Percentiles rank a stretch among this genome's conserved stretches.
Evolutionary conservation across 2,113 vertebrate genomes (phyloP).

Genomic region (Brachionichthys hirsutus): DNA sequence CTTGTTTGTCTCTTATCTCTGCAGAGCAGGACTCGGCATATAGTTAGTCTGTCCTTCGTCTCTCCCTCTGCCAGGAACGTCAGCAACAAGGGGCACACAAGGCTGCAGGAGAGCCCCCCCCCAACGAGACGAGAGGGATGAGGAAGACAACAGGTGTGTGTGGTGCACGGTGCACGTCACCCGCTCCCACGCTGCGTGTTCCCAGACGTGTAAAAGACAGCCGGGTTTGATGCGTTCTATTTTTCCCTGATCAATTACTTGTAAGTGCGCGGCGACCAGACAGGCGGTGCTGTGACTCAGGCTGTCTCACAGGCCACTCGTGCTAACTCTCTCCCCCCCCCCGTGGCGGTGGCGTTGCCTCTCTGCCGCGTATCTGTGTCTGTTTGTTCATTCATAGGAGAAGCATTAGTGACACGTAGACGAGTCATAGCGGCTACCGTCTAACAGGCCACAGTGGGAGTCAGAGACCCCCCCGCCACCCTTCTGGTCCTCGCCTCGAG

Average conservation of each 20-base stretch:
- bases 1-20: constrained; percentile 18
- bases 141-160: constrained; percentile 54
- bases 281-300: constrained; percentile 55
- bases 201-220: constrained; percentile 48
- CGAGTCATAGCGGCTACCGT: constrained; percentile 62
- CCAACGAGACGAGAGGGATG: constrained; percentile 52
- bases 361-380: constrained; percentile 56
- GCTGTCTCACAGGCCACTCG: constrained; percentile 54
- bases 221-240: constrained; percentile 49
- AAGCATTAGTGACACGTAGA: constrained; percentile 62
- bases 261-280: constrained; percentile 46
- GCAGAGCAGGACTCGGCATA: constrained; percentile 33
- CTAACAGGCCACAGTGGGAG: constrained; percentile 50
- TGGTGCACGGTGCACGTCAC: constrained; percentile 29
- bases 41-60: constrained; percentile 51
- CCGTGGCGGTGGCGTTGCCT: constrained; percentile 41
- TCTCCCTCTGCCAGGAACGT: constrained; percentile 60
- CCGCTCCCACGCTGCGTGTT: constrained; percentile 32
- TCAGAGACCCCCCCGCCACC: constrained; percentile 50
- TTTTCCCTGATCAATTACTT: constrained; percentile 52
- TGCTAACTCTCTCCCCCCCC: constrained; percentile 45
- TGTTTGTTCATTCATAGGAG: constrained; percentile 67
- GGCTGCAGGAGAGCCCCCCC: constrained; percentile 50
- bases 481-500: constrained; percentile 51
- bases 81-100: constrained; percentile 64